These are phyloP conservation scores for Lepidocyrtinus sp. DNA, from an alignment of 2,888 invertebrate species.

Conservation along the genomic window DNA sequence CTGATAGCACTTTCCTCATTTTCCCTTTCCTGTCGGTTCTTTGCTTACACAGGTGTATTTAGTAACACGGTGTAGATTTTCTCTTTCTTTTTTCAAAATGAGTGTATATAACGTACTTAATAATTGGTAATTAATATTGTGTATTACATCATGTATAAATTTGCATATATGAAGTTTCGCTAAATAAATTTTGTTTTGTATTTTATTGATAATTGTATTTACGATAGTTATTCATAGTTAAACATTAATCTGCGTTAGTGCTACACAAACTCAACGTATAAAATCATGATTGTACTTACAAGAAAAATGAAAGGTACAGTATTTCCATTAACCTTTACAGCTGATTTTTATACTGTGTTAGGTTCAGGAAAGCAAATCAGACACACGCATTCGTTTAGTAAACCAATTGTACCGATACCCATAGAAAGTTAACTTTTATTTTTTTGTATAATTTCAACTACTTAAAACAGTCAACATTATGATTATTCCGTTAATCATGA, in stretches of 20 bases:
- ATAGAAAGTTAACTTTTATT: not conserved
- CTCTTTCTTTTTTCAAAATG: no score
- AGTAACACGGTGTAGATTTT: no score
- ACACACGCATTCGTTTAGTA: no score
- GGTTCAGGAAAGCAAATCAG: no score
- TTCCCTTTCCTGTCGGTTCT: no score
- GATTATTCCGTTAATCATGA: slow-evolving; percentile 11
- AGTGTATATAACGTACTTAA: no score
- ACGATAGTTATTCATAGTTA: no score
- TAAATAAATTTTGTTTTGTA: slow-evolving; percentile 2
- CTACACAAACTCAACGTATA: not conserved
- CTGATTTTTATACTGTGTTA: no score
- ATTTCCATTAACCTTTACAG: no score
- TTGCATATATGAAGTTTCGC: slow-evolving; percentile 51
- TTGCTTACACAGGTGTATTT: no score
- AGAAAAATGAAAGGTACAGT: slow-evolving; percentile 38
- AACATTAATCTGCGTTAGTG: not conserved
- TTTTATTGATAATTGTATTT: not conserved
- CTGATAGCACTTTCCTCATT: not conserved
- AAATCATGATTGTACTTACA: slow-evolving; percentile 56
- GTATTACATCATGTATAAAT: slow-evolving; percentile 53
- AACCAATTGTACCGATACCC: no score
- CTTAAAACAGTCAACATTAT: slow-evolving; percentile 11
- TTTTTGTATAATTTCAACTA: slow-evolving; percentile 11
- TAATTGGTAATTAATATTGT: slow-evolving; percentile 11